Evolutionary conservation across 2,888 invertebrate species (phyloP).

Genomic region (Lysandra bellargus): DNA sequence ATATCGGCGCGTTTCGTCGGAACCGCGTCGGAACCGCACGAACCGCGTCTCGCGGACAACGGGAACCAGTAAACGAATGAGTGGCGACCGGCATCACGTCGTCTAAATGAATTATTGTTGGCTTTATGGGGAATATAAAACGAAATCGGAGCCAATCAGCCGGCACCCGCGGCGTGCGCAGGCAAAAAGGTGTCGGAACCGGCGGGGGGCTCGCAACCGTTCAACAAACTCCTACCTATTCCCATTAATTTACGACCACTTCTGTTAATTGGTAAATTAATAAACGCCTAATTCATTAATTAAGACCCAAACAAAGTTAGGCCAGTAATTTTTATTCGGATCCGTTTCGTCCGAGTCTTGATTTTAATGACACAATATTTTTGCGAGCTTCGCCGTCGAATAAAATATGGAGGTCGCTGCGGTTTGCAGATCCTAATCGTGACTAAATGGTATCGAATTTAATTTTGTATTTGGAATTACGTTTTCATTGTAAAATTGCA

Average conservation of each 20-base stretch:
- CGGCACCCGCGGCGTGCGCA: conserved; percentile 73
- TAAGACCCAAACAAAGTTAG: background rate
- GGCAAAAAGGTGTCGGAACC: conserved; percentile 76
- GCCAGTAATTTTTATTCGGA: background rate
- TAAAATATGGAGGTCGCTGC: background rate
- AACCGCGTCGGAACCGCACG: conserved; percentile 38
- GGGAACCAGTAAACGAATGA: conserved; percentile 75
- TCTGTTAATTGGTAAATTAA: conserved; percentile 47
- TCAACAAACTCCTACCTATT: conserved; percentile 65
- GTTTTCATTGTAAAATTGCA: background rate
- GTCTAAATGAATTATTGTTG: conserved; percentile 80
- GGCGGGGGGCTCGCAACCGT: conserved; percentile 68
- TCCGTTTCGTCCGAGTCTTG: background rate
- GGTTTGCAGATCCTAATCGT: background rate
- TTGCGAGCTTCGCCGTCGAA: background rate
- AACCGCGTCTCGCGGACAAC: conserved; percentile 60
- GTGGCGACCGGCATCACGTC: conserved; percentile 80
- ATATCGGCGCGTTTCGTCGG: conserved; percentile 38
- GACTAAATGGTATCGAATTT: conserved; percentile 11
- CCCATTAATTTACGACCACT: conserved; percentile 69
- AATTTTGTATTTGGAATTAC: background rate
- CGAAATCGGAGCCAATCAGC: conserved; percentile 79
- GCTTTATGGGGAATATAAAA: conserved; percentile 79
- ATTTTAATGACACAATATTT: conserved; percentile 21
- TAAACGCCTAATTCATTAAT: conserved; percentile 12